These are phyloP conservation scores for Chrysolophus pictus DNA, from an alignment of 2,797 vertebrate species.

Conservation along the genomic window DNA sequence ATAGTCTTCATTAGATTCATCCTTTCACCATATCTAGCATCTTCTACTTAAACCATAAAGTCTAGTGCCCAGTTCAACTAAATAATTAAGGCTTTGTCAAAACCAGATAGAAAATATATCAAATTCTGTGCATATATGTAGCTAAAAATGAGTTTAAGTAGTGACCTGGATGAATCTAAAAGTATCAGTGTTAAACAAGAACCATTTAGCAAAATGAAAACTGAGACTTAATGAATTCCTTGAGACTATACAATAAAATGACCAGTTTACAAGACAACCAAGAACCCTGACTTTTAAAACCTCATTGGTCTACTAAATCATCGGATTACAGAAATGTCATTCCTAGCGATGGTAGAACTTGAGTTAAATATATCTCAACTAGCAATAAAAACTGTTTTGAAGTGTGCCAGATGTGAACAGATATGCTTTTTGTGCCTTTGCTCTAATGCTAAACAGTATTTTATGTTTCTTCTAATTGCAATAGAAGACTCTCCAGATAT, in stretches of 20 bases:
- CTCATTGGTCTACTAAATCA: neutral
- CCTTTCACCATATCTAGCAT: neutral
- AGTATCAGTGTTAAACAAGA: neutral
- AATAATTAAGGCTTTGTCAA: neutral
- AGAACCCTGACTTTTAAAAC: neutral
- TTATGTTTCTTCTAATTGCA: neutral
- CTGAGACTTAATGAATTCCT: neutral
- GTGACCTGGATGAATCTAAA: neutral
- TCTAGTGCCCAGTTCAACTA: neutral
- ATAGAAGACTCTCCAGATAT: constrained; percentile 34
- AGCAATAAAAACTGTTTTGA: neutral
- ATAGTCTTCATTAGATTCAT: neutral
- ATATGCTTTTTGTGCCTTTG: neutral
- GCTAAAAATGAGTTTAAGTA: neutral
- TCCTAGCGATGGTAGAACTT: neutral
- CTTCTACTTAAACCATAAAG: neutral
- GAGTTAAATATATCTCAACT: neutral
- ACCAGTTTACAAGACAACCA: neutral
- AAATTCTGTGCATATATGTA: neutral
- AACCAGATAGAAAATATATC: neutral
- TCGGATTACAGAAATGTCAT: neutral
- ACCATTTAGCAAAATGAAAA: neutral
- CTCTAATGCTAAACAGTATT: neutral
- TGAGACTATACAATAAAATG: neutral
- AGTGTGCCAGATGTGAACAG: neutral